Conservation (phyloP, 2,888 invertebrate species). For the Caradrina clavipalpis region DNA sequence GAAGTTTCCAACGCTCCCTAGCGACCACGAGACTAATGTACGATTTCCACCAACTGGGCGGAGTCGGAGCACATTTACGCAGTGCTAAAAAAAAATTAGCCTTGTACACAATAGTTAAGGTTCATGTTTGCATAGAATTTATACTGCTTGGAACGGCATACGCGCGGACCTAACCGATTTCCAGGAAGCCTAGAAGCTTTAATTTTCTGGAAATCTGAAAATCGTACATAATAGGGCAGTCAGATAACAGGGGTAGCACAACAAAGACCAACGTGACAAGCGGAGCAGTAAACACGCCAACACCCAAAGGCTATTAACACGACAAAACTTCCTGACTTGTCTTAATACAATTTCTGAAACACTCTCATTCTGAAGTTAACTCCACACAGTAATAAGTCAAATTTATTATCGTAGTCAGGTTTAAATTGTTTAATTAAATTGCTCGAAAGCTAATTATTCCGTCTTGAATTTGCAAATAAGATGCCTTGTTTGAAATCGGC, state of each 20-base stretch:
- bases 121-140: too few species aligned
- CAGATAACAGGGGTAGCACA: neutral
- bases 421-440: conserved; percentile 68
- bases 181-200: too few species aligned
- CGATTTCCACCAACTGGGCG: too few species aligned
- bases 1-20: too few species aligned
- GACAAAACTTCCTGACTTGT: conserved; percentile 16
- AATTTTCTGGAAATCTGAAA: too few species aligned
- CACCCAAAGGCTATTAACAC: neutral
- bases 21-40: too few species aligned
- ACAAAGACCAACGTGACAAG: neutral
- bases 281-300: conserved; percentile 12
- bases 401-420: conserved; percentile 61
- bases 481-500: conserved; percentile 52
- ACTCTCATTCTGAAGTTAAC: conserved; percentile 42
- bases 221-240: too few species aligned
- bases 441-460: conserved; percentile 66
- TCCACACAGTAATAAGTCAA: conserved; percentile 54
- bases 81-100: too few species aligned
- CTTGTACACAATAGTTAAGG: too few species aligned
- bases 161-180: too few species aligned
- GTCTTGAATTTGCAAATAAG: conserved; percentile 62
- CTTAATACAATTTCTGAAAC: conserved; percentile 45
- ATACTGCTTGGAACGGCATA: too few species aligned
- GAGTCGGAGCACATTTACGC: too few species aligned